Base-by-base conservation (phyloP, 2,888 invertebrate species). In the Tenthredo notha region DNA sequence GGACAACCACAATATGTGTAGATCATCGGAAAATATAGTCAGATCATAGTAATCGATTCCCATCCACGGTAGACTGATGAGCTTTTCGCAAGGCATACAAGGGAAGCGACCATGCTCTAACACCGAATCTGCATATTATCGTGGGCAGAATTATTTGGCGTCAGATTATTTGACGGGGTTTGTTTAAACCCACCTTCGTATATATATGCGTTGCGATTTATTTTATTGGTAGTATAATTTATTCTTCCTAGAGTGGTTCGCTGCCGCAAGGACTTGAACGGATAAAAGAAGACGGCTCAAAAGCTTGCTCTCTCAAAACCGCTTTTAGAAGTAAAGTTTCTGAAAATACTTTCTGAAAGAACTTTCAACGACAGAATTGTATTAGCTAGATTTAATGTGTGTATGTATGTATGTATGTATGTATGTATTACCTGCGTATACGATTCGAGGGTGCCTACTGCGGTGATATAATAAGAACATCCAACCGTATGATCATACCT, bases 241-340 rank as follows among this genome's bases (percentile, higher is more conserved):
- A 70, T 70, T 70, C 70, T 70, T 33, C 25, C 33, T n/a, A 18
- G 70, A 70, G 70, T 70, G 70, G 70, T 70, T 70, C n/a, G 33
- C 33, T 18, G 18, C 33, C 70, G 70, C 70, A 37, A 70, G 33
- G 70, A 70, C 70, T 70, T 18, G 33, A 70, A n/a, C 70, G 70
- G 70, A 70, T 70, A 70, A 70, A 70, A 37, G 70, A 37, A 47
- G 75, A 75, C 43, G 21, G 40, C 75, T 75, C 43, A 47, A 75
- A 75, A 40, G 47, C 43, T 47, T 75, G 25, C 47, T 29, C 47
- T 29, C 29, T 77, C 33, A 40, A 77, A 77, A 54, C 50, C 12
- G 77, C 50, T 77, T 77, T 25, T 29, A 77, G 47, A 54, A 37
- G 25, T 33, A 77, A 75, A 77, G 50, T 50, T 77, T 77, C 25